Conservation (phyloP, 2,113 vertebrate species). For the Syrrhaptes paradoxus region DNA sequence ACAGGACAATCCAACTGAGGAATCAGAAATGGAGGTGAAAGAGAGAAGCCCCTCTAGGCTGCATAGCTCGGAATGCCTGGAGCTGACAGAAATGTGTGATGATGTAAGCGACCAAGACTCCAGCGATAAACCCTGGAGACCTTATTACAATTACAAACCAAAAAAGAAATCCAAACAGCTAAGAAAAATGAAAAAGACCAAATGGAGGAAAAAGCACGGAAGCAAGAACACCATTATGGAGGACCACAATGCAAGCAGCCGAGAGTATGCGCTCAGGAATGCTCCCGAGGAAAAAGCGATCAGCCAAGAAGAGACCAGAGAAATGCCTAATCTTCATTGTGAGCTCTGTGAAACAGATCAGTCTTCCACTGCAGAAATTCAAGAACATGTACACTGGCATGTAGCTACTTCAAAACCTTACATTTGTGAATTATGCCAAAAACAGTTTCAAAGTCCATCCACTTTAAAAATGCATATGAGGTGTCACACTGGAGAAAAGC, state of each 20-base stretch:
- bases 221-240: conserved; percentile 16
- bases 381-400: conserved; percentile 77
- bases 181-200: conserved; percentile 84
- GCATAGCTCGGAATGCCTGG: conserved; percentile 78
- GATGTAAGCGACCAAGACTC: conserved; percentile 91
- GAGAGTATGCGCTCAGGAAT: conserved; percentile 62
- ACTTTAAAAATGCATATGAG: conserved; percentile 90
- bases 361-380: conserved; percentile 61
- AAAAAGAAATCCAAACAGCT: conserved; percentile 90
- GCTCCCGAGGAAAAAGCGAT: conserved; percentile 53
- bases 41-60: conserved; percentile 73
- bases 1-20: conserved; percentile 55
- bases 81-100: conserved; percentile 81
- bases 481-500: conserved; percentile 87
- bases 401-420: conserved; percentile 78
- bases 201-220: conserved; percentile 75
- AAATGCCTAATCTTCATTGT: conserved; percentile 75
- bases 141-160: conserved; percentile 96
- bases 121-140: conserved; percentile 93
- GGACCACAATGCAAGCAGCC: conserved; percentile 11
- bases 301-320: conserved; percentile 63
- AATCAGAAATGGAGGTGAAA: conserved; percentile 63
- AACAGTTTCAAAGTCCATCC: conserved; percentile 89
- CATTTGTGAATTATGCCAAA: conserved; percentile 88
- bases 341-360: conserved; percentile 76